Evolutionary conservation across 2,888 invertebrate species (phyloP).

Genomic region (Idaea biselata): DNA sequence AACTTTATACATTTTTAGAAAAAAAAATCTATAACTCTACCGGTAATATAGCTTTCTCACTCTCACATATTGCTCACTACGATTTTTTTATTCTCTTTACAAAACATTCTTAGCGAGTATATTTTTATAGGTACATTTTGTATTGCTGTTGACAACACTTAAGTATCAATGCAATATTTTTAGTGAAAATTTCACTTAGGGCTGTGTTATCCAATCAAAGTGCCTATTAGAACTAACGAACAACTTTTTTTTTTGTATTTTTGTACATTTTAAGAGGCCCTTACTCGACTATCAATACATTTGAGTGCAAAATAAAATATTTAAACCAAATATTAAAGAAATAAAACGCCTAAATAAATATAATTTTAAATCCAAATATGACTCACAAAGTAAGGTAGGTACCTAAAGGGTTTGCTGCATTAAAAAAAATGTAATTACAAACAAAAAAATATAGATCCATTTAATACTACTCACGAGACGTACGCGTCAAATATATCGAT

Average conservation of each 20-base stretch:
- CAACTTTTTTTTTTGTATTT: slow-evolving; percentile 29
- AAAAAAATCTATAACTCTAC: neutral
- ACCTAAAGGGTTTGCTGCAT: too few species aligned
- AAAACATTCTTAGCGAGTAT: neutral
- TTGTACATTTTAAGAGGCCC: slow-evolving; percentile 21
- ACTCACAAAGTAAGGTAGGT: too few species aligned
- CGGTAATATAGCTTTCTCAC: neutral
- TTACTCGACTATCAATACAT: neutral
- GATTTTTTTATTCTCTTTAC: neutral
- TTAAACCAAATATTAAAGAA: too few species aligned
- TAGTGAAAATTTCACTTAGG: slow-evolving; percentile 29
- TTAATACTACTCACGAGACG: too few species aligned
- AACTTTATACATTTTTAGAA: too few species aligned
- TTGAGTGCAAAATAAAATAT: neutral
- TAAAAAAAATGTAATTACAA: too few species aligned
- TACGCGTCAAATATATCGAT: neutral
- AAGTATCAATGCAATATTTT: slow-evolving; percentile 15
- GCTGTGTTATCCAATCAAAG: slow-evolving; percentile 35
- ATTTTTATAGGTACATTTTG: neutral
- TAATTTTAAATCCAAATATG: too few species aligned
- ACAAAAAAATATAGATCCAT: neutral
- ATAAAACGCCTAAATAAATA: too few species aligned
- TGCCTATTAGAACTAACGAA: slow-evolving; percentile 20
- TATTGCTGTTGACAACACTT: slow-evolving; percentile 3
- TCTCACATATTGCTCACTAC: neutral